Evolutionary conservation across 2,113 vertebrate genomes (phyloP).

Genomic region (Myrmecobius fasciatus): DNA sequence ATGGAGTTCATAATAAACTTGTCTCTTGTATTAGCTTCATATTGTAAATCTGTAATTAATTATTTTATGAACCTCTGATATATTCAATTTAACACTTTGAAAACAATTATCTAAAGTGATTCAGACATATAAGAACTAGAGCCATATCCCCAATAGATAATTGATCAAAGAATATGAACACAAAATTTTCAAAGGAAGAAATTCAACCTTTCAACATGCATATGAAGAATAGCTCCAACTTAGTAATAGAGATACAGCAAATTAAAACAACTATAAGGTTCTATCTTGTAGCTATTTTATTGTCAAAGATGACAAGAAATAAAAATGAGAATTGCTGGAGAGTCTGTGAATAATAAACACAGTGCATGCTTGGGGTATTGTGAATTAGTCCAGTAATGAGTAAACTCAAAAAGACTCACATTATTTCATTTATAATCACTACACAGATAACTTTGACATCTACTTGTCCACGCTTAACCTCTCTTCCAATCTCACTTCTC

Average conservation of each 20-base stretch:
- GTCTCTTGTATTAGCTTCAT: conserved; percentile 26
- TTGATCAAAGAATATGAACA: background rate
- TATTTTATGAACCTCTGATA: conserved; percentile 19
- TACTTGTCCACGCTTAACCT: background rate
- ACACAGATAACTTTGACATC: background rate
- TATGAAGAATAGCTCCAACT: background rate
- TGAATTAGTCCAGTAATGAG: background rate
- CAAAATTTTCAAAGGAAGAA: background rate
- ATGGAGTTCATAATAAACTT: conserved; percentile 51
- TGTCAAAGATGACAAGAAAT: background rate
- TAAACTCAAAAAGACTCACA: background rate
- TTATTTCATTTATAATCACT: background rate
- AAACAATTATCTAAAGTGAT: conserved; percentile 5
- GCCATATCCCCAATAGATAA: background rate
- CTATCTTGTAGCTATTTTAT: background rate
- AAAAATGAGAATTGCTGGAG: background rate
- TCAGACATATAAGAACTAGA: background rate
- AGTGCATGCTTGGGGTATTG: background rate
- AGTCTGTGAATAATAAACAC: background rate
- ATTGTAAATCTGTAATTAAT: conserved; percentile 52
- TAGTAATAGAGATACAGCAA: background rate
- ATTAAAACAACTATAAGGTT: background rate
- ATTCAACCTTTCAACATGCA: background rate
- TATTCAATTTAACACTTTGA: conserved; percentile 13
- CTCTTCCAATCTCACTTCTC: background rate